Percentiles rank a stretch among this genome's conserved stretches.
These are phyloP conservation scores for Thyatira batis DNA, from an alignment of 2,888 invertebrate species.

Conservation along the genomic window DNA sequence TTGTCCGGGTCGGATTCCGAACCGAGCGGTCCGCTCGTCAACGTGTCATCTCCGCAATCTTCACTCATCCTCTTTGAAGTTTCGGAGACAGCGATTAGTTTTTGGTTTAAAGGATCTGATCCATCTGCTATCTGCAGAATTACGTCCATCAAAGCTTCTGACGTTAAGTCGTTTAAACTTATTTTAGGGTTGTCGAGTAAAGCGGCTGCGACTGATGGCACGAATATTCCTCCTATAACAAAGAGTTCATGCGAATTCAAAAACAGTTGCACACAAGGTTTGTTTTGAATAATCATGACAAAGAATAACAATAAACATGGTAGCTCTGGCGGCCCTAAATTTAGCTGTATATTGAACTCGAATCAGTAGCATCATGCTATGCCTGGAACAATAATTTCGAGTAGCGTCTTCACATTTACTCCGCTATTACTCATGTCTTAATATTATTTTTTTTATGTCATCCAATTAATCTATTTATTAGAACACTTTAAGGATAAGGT, in stretches of 20 bases:
- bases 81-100: slow-evolving; percentile 65
- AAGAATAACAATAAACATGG: background rate
- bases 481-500: no score
- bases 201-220: slow-evolving; percentile 80
- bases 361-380: background rate
- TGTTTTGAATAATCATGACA: background rate
- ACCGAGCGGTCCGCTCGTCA: slow-evolving; percentile 56
- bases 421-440: no score
- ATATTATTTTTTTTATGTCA: no score
- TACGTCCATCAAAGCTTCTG: slow-evolving; percentile 86
- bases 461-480: no score
- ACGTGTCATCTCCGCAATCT: slow-evolving; percentile 67
- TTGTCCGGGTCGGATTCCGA: slow-evolving; percentile 64
- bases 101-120: slow-evolving; percentile 82
- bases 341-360: background rate
- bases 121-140: slow-evolving; percentile 82
- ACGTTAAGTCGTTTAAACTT: slow-evolving; percentile 81
- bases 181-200: slow-evolving; percentile 79
- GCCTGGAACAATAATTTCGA: background rate
- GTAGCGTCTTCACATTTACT: no score
- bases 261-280: background rate
- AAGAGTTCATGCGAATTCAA: background rate
- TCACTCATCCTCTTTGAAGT: slow-evolving; percentile 72
- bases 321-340: background rate
- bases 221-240: slow-evolving; percentile 77